These are phyloP conservation scores for Erethizon dorsatum DNA, from an alignment of 2,797 vertebrate genomes.

Conservation along the genomic window DNA sequence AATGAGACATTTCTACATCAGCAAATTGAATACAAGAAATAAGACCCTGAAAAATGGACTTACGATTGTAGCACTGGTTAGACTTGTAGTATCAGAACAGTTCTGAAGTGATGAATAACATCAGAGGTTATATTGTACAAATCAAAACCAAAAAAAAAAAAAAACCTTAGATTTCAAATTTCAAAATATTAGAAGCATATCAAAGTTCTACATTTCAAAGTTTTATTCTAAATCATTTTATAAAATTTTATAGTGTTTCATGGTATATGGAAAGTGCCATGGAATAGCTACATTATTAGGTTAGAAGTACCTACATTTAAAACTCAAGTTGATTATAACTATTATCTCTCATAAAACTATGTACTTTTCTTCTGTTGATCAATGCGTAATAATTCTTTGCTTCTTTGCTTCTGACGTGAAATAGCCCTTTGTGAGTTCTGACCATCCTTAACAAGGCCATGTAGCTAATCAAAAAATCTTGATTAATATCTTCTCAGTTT, in stretches of 20 bases:
- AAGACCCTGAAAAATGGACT: slow-evolving; percentile 48
- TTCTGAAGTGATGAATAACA: background rate
- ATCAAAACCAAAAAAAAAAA: background rate
- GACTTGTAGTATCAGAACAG: background rate
- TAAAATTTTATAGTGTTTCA: background rate
- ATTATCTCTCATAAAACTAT: background rate
- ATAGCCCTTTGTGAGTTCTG: background rate
- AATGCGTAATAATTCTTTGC: background rate
- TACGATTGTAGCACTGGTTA: background rate
- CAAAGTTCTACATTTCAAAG: background rate
- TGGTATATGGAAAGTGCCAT: background rate
- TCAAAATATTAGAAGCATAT: background rate
- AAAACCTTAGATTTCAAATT: background rate
- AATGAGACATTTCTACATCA: slow-evolving; percentile 79
- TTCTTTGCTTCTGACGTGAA: background rate
- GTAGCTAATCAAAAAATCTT: background rate
- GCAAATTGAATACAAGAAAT: slow-evolving; percentile 63
- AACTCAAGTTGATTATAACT: background rate
- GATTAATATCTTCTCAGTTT: background rate
- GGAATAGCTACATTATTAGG: background rate
- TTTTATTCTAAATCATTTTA: background rate
- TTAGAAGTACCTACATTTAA: background rate
- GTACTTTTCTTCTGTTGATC: background rate
- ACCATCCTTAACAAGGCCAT: background rate
- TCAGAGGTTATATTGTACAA: background rate